Base-by-base conservation (phyloP, 2,888 invertebrate species). In the Tipula unca region DNA sequence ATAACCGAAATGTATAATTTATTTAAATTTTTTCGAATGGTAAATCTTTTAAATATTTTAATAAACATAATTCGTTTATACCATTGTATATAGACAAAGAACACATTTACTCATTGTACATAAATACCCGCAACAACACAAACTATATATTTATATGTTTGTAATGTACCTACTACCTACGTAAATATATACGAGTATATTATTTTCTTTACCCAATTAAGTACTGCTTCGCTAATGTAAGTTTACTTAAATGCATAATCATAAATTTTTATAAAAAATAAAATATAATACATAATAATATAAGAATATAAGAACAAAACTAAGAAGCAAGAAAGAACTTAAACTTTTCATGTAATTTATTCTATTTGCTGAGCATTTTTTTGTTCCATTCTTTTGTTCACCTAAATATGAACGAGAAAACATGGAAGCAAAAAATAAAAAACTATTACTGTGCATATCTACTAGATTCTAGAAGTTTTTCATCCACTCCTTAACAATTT, bases 311-410 rank as follows among this genome's bases (percentile, higher is more conserved):
- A 25, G 14, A 39, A 48, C 3, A 69, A 69, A 8, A n/a, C 6
- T 48, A 17, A n/a, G n/a, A 48, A 69, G 5, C 17, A 20, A 48
- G 48, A 25, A 54, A 69, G 6, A 48, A 69, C 69, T 69, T 69
- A 69, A 69, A 69, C 69, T 69, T 69, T 69, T 69, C 69, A 69
- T 25, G 69, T 69, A 69, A 69, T 69, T 69, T 69, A 69, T 69
- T 69, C 69, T 69, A 69, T 25, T 69, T 69, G 20, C 69, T 25
- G 25, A 69, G 25, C 69, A 69, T 69, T 20, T 69, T 25, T 10
- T 48, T 1, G 4, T 17, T 25, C 20, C 10, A 69, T 69, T 69
- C 69, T 69, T 25, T 69, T 69, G 69, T 69, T 69, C 69, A 25
- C 20, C 69, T 10, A 69, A 69, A 69, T 69, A 69, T 69, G 69